Evolutionary conservation across 2,888 invertebrate species (phyloP).

Genomic region (Chrysopilus asiliformis): DNA sequence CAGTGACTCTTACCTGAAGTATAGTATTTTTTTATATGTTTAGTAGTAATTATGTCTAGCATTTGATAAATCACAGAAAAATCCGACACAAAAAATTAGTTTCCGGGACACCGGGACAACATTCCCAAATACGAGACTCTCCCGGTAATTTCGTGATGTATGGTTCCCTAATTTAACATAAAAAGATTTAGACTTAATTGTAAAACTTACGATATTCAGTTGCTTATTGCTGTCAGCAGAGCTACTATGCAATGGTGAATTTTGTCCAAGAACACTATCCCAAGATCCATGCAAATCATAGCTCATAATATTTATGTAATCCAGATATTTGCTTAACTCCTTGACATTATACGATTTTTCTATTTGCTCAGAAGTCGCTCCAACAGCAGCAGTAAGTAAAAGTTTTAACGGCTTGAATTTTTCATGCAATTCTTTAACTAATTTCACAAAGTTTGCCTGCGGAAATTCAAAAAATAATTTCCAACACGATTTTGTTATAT

Average conservation of each 20-base stretch:
- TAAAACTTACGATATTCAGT: conserved; percentile 35
- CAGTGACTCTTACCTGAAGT: too few species aligned
- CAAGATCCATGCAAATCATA: conserved; percentile 44
- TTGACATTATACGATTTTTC: conserved; percentile 40
- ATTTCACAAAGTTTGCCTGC: conserved; percentile 6
- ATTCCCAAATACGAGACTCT: too few species aligned
- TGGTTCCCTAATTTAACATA: too few species aligned
- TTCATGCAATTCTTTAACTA: conserved; percentile 5
- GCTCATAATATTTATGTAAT: conserved; percentile 43
- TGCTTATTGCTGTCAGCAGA: conserved; percentile 17
- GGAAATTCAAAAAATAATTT: conserved; percentile 41
- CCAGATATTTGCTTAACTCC: conserved; percentile 34
- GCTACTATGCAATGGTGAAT: conserved; percentile 37
- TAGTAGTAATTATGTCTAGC: too few species aligned
- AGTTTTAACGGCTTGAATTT: conserved; percentile 30
- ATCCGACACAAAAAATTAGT: too few species aligned
- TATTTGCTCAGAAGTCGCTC: conserved; percentile 34
- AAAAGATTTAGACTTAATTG: too few species aligned
- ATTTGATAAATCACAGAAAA: too few species aligned
- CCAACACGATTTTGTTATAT: conserved; percentile 45
- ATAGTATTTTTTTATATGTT: too few species aligned
- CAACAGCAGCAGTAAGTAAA: conserved; percentile 41
- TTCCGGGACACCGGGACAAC: too few species aligned
- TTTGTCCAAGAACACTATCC: conserved; percentile 37
- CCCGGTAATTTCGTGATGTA: too few species aligned